Evolutionary conservation across 2,888 invertebrate genomes (phyloP).

Genomic region (Macroteleia sp.): DNA sequence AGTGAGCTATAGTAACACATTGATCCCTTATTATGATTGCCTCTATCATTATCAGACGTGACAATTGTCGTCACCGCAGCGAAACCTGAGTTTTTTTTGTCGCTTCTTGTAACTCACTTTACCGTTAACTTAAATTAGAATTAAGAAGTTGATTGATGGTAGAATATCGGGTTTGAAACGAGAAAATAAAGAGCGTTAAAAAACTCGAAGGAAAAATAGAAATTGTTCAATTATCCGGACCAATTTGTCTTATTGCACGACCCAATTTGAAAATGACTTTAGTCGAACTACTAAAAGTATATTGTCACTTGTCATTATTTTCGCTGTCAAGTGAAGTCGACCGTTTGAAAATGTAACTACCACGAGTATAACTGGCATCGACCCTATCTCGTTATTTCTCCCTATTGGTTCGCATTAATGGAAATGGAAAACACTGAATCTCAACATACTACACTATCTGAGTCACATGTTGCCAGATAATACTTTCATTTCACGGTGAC

Average conservation of each 20-base stretch:
- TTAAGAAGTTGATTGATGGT: not conserved
- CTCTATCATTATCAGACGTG: conserved; percentile 28
- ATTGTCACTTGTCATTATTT: conserved; percentile 62
- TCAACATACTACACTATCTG: conserved; percentile 46
- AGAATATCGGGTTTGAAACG: not conserved
- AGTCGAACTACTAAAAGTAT: conserved; percentile 35
- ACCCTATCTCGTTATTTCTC: conserved; percentile 67
- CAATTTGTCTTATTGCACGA: conserved; percentile 38
- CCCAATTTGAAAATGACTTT: conserved; percentile 60
- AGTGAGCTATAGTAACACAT: conserved; percentile 15
- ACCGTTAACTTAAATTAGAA: not conserved
- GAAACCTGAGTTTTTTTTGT: too few species aligned
- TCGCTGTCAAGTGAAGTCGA: conserved; percentile 45
- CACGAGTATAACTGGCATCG: conserved; percentile 58
- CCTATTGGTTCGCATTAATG: conserved; percentile 66
- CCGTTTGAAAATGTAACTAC: conserved; percentile 56
- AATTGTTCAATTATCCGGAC: conserved; percentile 29
- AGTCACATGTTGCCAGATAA: conserved; percentile 55
- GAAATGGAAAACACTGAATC: conserved; percentile 66
- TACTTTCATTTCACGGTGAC: conserved; percentile 38
- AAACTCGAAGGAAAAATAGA: conserved; percentile 4
- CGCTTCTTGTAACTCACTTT: not conserved
- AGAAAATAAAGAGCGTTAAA: conserved; percentile 4
- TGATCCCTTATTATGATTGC: conserved; percentile 50
- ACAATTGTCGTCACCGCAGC: conserved; percentile 15